These are phyloP conservation scores for Ptilonorhynchus violaceus DNA, from an alignment of 2,113 vertebrate species.

Conservation along the genomic window DNA sequence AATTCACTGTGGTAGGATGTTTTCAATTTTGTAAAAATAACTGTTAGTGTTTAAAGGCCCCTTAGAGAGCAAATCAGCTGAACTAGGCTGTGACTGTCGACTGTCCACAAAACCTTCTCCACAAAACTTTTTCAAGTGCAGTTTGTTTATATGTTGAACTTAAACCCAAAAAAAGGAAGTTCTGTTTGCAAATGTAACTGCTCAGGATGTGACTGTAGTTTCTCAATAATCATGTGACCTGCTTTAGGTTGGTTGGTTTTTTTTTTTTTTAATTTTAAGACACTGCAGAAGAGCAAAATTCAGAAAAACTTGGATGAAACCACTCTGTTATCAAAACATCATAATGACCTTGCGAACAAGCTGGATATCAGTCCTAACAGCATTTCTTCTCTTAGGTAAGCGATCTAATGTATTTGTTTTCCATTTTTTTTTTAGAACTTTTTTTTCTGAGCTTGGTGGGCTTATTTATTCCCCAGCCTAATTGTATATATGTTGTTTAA, in stretches of 20 bases:
- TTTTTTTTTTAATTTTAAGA: background rate
- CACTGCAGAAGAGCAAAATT: background rate
- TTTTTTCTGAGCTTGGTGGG: background rate
- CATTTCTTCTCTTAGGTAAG: slow-evolving; percentile 35
- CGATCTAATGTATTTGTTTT: background rate
- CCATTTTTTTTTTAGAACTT: background rate
- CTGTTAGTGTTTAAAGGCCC: background rate
- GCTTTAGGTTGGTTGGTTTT: background rate
- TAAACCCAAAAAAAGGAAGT: slow-evolving; percentile 18
- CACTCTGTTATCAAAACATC: background rate
- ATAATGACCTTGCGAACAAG: background rate
- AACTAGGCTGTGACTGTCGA: background rate
- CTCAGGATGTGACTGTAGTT: slow-evolving; percentile 35
- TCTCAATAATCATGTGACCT: background rate
- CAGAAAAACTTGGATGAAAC: background rate
- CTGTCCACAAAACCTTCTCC: background rate
- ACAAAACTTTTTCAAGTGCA: background rate
- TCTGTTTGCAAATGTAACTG: background rate
- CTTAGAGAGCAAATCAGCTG: background rate
- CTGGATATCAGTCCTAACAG: background rate
- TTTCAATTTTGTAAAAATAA: background rate
- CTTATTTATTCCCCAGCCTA: background rate
- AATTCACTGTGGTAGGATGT: background rate
- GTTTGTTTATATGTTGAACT: background rate
- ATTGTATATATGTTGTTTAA: background rate